A percentile compares a stretch with the other conserved stretches of the same genome.
phyloP scores from a whole-genome alignment of 2,888 invertebrate genomes.

The Selenia dentaria region DNA sequence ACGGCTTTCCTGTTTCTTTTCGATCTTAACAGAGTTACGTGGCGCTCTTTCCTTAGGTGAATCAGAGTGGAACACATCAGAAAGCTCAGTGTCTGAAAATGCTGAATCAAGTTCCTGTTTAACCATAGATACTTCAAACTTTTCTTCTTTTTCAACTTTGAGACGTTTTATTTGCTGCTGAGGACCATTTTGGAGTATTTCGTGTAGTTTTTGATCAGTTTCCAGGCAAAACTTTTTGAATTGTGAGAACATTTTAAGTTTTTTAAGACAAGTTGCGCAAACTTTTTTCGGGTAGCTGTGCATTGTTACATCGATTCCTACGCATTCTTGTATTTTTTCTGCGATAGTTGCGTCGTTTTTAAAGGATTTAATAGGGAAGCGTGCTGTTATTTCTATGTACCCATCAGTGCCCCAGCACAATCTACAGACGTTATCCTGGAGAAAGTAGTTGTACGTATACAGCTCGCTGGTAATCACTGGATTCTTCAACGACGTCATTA shows the following conservation, averaged over 20 bases:
- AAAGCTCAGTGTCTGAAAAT: neutral
- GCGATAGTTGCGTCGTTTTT: constrained; percentile 33
- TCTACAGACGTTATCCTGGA: constrained; percentile 58
- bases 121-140: neutral
- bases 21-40: neutral
- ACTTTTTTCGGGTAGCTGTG: constrained; percentile 48
- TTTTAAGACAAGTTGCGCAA: constrained; percentile 54
- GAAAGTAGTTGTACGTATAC: constrained; percentile 62
- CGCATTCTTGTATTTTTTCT: constrained; percentile 55
- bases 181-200: constrained; percentile 36
- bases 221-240: constrained; percentile 60
- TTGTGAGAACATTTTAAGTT: constrained; percentile 55
- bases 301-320: constrained; percentile 44
- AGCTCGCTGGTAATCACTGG: constrained; percentile 37
- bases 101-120: neutral
- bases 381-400: constrained; percentile 39
- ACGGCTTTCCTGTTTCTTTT: constrained; percentile 3
- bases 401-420: constrained; percentile 63
- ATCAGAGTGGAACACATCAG: neutral
- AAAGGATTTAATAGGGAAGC: constrained; percentile 24
- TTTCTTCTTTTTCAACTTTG: neutral
- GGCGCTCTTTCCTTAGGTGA: neutral
- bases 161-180: neutral
- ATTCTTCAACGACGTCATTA: constrained; percentile 39
- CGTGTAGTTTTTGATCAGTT: constrained; percentile 48